These are phyloP conservation scores for Pardosa pseudoannulata DNA, from an alignment of 2,888 invertebrate species.

Conservation along the genomic window DNA sequence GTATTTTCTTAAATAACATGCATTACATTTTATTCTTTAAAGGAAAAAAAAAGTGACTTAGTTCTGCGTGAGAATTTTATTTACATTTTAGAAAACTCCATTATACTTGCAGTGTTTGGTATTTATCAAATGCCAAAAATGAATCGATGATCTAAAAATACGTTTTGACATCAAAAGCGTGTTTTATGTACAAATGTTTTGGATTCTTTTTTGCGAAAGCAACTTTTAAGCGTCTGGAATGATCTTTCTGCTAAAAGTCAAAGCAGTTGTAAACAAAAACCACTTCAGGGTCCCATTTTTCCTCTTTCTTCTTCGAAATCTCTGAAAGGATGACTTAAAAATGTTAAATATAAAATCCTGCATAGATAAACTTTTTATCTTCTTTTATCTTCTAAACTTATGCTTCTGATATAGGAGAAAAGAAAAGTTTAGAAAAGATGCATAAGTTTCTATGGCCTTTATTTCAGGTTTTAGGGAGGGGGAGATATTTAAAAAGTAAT, in stretches of 20 bases:
- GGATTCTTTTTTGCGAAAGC: not conserved
- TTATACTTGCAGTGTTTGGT: conserved; percentile 9
- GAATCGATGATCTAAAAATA: conserved; percentile 5
- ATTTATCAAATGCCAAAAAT: not conserved
- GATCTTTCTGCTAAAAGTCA: conserved; percentile 2
- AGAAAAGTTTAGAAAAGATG: too few relatives aligned
- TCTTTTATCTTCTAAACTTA: too few relatives aligned
- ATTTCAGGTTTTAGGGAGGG: too few relatives aligned
- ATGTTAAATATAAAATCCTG: not conserved
- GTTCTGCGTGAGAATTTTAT: not conserved
- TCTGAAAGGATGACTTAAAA: not conserved
- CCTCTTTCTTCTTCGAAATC: not conserved
- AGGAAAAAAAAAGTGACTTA: too few relatives aligned
- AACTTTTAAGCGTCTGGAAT: conserved; percentile 2
- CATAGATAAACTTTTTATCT: too few relatives aligned
- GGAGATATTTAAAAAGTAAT: too few relatives aligned
- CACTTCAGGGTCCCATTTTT: not conserved
- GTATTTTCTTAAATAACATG: too few relatives aligned
- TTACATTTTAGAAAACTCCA: not conserved
- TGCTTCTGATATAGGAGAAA: too few relatives aligned
- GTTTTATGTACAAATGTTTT: not conserved
- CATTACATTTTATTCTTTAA: too few relatives aligned
- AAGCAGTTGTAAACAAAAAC: not conserved
- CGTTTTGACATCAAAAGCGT: not conserved
- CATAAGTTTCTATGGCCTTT: too few relatives aligned